phyloP scores from a whole-genome alignment of 2,797 vertebrate species.

The Lepus townsendii region DNA sequence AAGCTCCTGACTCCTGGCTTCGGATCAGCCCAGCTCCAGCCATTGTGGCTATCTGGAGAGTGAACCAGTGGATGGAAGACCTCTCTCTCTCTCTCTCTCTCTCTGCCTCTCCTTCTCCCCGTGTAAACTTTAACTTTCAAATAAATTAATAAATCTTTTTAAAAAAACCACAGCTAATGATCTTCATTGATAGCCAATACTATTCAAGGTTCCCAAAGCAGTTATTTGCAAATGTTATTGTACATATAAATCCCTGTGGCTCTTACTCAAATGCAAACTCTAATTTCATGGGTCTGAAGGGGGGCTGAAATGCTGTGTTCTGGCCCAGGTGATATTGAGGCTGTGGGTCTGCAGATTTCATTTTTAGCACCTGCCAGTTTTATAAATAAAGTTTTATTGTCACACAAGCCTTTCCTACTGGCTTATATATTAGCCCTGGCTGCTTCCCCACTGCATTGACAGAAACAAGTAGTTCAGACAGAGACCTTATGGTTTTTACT shows the following conservation, averaged over 20 bases:
- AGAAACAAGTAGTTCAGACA: not conserved
- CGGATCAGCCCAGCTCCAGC: no score
- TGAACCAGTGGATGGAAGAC: no score
- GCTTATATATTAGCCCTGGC: not conserved
- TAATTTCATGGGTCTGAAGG: not conserved
- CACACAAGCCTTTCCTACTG: not conserved
- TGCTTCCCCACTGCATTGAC: not conserved
- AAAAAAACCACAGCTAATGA: not conserved
- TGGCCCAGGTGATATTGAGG: not conserved
- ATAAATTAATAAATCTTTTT: no score
- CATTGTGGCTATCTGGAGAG: no score
- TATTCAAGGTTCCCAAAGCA: not conserved
- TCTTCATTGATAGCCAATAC: not conserved
- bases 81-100: no score
- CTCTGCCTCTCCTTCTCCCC: no score
- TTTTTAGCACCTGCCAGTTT: not conserved
- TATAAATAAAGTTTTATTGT: constrained; percentile 45
- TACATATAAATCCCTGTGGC: not conserved
- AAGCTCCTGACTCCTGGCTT: no score
- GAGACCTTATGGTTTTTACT: not conserved
- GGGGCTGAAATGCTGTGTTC: not conserved
- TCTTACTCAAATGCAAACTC: not conserved
- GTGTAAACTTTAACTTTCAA: no score
- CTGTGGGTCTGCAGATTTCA: not conserved
- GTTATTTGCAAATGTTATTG: not conserved